Conservation (phyloP, 1,140 invertebrate genomes). For the Rhopalosiphum padi region DNA sequence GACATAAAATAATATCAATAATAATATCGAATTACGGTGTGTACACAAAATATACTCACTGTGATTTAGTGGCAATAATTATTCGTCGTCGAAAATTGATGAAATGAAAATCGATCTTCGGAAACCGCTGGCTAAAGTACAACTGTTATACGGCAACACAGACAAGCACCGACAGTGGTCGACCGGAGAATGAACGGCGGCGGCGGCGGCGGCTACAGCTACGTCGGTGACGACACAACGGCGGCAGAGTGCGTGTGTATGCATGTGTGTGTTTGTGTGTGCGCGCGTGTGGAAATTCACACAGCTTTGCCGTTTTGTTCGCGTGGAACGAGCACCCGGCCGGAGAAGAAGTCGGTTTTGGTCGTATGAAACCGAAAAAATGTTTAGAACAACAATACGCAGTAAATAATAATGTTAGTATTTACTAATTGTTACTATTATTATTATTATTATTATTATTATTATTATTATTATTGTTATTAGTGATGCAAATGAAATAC, state of each 20-base stretch:
- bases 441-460: neutral
- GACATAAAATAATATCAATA: neutral
- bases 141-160: neutral
- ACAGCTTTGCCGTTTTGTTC: constrained; percentile 16
- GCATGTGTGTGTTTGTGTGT: neutral
- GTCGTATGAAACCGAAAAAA: neutral
- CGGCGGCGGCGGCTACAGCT: neutral
- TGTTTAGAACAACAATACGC: neutral
- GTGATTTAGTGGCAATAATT: neutral
- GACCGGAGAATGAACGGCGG: constrained; percentile 37
- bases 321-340: neutral
- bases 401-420: no score
- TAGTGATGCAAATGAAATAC: neutral
- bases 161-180: constrained; percentile 33
- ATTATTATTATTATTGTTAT: neutral
- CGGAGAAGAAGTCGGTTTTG: neutral
- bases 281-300: neutral
- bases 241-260: neutral
- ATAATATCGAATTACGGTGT: neutral
- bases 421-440: no score
- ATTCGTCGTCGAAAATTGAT: neutral
- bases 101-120: neutral
- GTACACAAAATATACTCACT: neutral
- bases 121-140: neutral
- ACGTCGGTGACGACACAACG: neutral